phyloP scores from a whole-genome alignment of 2,797 vertebrate species.

The Sebastes diaconus region DNA sequence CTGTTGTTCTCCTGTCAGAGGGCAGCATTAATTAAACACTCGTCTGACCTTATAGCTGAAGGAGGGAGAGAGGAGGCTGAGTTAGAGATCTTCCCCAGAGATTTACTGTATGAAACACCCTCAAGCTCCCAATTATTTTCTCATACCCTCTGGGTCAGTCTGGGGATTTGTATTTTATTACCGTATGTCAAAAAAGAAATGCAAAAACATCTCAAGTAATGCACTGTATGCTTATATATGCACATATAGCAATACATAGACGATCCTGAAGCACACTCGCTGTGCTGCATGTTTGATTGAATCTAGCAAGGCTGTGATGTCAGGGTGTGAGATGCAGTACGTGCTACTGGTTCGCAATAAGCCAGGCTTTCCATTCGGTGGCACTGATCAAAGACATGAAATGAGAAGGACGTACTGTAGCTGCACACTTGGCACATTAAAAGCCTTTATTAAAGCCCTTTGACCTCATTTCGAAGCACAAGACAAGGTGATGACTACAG shows the following conservation, averaged over 20 bases:
- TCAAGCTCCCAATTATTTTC: slow-evolving; percentile 51
- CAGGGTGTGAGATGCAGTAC: neutral
- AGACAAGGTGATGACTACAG: neutral
- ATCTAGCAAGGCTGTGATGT: slow-evolving; percentile 29
- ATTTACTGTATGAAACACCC: slow-evolving; percentile 14
- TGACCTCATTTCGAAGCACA: slow-evolving; percentile 40
- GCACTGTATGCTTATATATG: neutral
- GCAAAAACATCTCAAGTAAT: neutral
- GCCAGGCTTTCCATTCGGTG: slow-evolving; percentile 15
- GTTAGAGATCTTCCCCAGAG: slow-evolving; percentile 24
- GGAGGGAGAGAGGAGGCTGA: slow-evolving; percentile 5
- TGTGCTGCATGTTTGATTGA: slow-evolving; percentile 3
- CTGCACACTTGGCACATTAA: slow-evolving; percentile 35
- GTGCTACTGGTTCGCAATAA: neutral
- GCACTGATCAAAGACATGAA: slow-evolving; percentile 54
- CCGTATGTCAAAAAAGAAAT: neutral
- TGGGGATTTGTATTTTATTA: slow-evolving; percentile 12
- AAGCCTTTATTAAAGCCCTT: slow-evolving; percentile 47
- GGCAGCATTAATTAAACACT: slow-evolving; percentile 48
- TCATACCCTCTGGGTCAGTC: neutral
- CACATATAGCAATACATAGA: neutral
- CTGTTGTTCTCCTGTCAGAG: slow-evolving; percentile 35
- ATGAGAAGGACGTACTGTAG: slow-evolving; percentile 10
- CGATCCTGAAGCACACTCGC: neutral
- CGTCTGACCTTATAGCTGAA: slow-evolving; percentile 45